These are phyloP conservation scores for Pseudotriccus pelzelni DNA, from an alignment of 2,797 vertebrate species.

Conservation along the genomic window DNA sequence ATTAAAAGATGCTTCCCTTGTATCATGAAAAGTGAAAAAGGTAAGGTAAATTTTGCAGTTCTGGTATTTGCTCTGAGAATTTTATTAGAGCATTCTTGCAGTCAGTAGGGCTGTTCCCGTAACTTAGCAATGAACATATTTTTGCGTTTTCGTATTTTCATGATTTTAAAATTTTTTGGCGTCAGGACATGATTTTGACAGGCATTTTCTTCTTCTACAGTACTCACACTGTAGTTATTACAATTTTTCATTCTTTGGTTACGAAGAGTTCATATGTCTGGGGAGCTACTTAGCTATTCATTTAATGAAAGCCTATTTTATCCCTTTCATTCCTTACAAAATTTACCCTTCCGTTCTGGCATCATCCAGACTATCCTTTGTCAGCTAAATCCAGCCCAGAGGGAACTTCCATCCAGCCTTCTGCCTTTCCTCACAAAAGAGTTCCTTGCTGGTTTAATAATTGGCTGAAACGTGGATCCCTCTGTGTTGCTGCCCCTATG, in stretches of 20 bases:
- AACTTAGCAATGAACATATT: neutral
- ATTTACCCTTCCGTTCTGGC: constrained; percentile 8
- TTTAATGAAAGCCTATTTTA: constrained; percentile 25
- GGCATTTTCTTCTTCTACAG: neutral
- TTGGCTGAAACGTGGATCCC: neutral
- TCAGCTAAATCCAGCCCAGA: neutral
- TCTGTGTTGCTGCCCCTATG: neutral
- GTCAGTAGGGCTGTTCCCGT: neutral
- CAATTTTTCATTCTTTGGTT: neutral
- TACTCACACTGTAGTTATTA: neutral
- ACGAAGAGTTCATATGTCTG: neutral
- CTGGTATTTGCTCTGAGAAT: neutral
- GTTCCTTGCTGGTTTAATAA: constrained; percentile 8
- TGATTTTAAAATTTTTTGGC: neutral
- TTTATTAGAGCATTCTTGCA: neutral
- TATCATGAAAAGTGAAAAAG: neutral
- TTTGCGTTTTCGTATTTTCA: neutral
- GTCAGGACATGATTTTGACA: neutral
- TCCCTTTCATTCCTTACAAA: neutral
- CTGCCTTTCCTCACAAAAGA: neutral
- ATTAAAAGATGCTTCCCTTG: neutral
- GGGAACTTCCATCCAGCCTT: neutral
- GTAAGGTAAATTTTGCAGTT: neutral
- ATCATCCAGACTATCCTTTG: neutral
- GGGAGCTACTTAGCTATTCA: neutral